These are phyloP conservation scores for Bombus fervidus DNA, from an alignment of 1,140 invertebrate genomes.

Conservation along the genomic window DNA sequence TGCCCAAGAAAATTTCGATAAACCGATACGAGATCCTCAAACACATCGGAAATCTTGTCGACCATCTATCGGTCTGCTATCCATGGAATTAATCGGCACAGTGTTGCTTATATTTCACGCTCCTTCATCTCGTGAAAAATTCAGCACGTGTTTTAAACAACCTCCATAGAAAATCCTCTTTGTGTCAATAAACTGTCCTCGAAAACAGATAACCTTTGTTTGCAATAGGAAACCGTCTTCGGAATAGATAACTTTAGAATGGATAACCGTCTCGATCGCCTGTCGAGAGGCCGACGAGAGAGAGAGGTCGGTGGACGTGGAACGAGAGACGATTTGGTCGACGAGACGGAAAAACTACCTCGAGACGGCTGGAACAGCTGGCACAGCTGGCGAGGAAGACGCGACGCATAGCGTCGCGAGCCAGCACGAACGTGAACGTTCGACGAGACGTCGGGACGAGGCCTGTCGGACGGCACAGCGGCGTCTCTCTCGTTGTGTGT, in stretches of 20 bases:
- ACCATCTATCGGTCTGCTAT: conserved; percentile 11
- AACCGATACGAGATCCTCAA: conserved; percentile 54
- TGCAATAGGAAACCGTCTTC: too few relatives aligned
- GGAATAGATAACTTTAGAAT: not conserved
- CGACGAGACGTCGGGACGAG: not conserved
- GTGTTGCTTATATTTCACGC: not conserved
- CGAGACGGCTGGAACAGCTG: conserved; percentile 70
- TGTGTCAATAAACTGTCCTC: too few relatives aligned
- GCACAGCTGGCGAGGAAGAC: conserved; percentile 64
- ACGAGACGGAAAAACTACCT: conserved; percentile 60
- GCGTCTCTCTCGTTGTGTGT: not conserved
- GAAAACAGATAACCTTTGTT: too few relatives aligned
- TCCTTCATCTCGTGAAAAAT: too few relatives aligned
- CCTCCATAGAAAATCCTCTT: too few relatives aligned
- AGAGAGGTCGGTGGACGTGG: conserved; percentile 1
- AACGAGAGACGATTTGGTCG: not conserved
- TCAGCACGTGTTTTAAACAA: too few relatives aligned
- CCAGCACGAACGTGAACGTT: not conserved
- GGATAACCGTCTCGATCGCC: too few relatives aligned
- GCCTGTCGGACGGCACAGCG: too few relatives aligned
- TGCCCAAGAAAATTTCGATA: conserved; percentile 55
- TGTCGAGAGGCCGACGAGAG: not conserved
- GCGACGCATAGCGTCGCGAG: conserved; percentile 61
- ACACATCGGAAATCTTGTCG: conserved; percentile 37
- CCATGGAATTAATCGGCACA: conserved; percentile 6